Evolutionary conservation across 2,113 vertebrate genomes (phyloP).

Genomic region (Coregonus clupeaformis): DNA sequence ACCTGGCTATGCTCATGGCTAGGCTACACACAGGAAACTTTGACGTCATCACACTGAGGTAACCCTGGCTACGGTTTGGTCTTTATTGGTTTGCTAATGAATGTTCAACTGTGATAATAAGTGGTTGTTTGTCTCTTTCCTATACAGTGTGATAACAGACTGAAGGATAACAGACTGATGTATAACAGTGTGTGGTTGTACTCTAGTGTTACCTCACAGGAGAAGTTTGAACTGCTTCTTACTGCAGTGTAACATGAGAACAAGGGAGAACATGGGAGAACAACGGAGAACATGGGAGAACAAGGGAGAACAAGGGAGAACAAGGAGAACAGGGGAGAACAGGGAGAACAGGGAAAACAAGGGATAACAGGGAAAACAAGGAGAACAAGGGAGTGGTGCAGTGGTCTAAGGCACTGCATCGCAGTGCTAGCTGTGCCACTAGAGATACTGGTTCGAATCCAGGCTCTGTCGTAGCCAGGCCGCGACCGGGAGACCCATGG

Average conservation of each 20-base stretch:
- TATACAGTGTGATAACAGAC: background rate
- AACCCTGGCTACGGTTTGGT: slow-evolving; percentile 27
- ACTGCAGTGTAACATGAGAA: background rate
- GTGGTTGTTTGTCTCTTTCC: background rate
- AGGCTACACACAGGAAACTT: slow-evolving; percentile 81
- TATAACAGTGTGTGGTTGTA: background rate
- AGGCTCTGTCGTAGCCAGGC: too few species aligned
- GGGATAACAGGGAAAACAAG: too few species aligned
- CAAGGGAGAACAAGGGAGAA: background rate
- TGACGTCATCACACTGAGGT: slow-evolving; percentile 90
- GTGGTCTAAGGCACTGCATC: too few species aligned
- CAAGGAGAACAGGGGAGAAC: background rate
- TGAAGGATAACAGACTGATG: background rate
- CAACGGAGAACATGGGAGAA: background rate
- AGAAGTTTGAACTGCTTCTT: background rate
- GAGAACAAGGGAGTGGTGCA: too few species aligned
- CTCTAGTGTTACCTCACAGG: background rate
- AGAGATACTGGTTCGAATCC: too few species aligned
- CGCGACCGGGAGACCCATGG: too few species aligned
- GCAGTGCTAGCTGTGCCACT: too few species aligned
- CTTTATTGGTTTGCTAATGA: background rate
- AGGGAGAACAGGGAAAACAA: too few species aligned
- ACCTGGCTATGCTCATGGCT: slow-evolving; percentile 90
- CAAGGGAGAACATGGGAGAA: too few species aligned
- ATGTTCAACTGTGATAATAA: background rate